Percentiles rank a stretch among this genome's conserved stretches.
phyloP scores from a whole-genome alignment of 2,113 vertebrate genomes.

The Myotis davidii region DNA sequence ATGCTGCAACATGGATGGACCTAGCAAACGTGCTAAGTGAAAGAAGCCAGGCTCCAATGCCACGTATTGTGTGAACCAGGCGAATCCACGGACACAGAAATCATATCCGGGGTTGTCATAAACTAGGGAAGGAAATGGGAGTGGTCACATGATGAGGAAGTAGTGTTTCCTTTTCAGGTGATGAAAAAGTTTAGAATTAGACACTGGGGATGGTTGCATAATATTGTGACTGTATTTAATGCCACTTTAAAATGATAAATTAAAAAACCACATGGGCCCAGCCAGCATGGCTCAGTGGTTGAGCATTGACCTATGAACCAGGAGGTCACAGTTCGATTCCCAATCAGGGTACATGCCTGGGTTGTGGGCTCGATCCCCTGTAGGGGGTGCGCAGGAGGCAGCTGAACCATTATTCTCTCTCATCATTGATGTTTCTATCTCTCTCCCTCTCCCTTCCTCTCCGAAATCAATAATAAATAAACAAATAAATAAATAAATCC shows the following conservation, averaged over 20 bases:
- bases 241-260: background rate
- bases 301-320: too few relatives aligned
- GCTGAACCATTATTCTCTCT: too few relatives aligned
- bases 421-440: too few relatives aligned
- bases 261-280: background rate
- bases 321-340: too few relatives aligned
- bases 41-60: background rate
- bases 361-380: too few relatives aligned
- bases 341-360: too few relatives aligned
- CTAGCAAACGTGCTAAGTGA: background rate
- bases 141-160: background rate
- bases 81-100: background rate
- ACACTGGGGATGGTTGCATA: background rate
- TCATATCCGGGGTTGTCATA: background rate
- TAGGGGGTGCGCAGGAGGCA: too few relatives aligned
- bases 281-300: too few relatives aligned
- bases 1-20: background rate
- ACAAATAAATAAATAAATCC: too few relatives aligned
- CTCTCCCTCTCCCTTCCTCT: too few relatives aligned
- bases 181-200: background rate
- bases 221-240: too few relatives aligned
- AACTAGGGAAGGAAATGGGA: background rate
- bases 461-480: too few relatives aligned
- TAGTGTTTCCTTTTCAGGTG: background rate
- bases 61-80: background rate